Evolutionary conservation across 2,797 vertebrate species (phyloP).

Genomic region (Anabas testudineus): DNA sequence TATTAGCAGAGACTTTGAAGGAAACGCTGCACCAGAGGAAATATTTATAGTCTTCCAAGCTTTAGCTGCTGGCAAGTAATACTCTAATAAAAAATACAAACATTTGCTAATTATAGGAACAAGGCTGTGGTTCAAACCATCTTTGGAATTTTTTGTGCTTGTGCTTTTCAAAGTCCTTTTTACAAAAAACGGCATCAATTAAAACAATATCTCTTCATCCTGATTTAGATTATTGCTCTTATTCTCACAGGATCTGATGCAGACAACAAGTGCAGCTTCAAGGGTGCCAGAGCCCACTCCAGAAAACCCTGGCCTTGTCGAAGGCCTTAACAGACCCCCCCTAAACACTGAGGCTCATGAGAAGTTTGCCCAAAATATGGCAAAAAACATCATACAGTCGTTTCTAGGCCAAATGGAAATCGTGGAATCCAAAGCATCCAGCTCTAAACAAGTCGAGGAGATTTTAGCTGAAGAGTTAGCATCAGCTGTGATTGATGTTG

Average conservation of each 20-base stretch:
- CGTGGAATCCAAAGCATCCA: slow-evolving; percentile 4
- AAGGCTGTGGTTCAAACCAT: slow-evolving; percentile 21
- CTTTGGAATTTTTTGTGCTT: slow-evolving; percentile 12
- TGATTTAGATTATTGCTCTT: slow-evolving; percentile 35
- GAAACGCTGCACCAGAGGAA: slow-evolving; percentile 12
- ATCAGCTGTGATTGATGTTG: slow-evolving; percentile 50
- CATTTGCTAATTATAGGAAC: slow-evolving; percentile 15
- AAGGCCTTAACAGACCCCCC: neutral
- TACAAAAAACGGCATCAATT: slow-evolving; percentile 7
- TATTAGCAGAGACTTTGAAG: slow-evolving; percentile 11
- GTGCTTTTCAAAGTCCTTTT: neutral
- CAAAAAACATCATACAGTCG: slow-evolving; percentile 66
- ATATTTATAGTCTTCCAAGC: slow-evolving; percentile 13
- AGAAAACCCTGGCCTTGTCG: slow-evolving; percentile 13
- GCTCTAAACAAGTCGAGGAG: slow-evolving; percentile 24
- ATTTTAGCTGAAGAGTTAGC: slow-evolving; percentile 65
- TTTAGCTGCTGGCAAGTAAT: slow-evolving; percentile 15
- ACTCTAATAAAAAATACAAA: slow-evolving; percentile 30
- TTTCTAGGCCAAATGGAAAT: slow-evolving; percentile 39
- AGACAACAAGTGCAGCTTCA: slow-evolving; percentile 36
- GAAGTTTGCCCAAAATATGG: slow-evolving; percentile 71
- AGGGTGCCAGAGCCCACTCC: slow-evolving; percentile 26
- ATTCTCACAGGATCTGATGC: slow-evolving; percentile 59
- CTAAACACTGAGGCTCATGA: slow-evolving; percentile 35
- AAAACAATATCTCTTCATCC: slow-evolving; percentile 27